Conservation (phyloP, 2,888 invertebrate species). For the Sinohyriopsis cumingii region DNA sequence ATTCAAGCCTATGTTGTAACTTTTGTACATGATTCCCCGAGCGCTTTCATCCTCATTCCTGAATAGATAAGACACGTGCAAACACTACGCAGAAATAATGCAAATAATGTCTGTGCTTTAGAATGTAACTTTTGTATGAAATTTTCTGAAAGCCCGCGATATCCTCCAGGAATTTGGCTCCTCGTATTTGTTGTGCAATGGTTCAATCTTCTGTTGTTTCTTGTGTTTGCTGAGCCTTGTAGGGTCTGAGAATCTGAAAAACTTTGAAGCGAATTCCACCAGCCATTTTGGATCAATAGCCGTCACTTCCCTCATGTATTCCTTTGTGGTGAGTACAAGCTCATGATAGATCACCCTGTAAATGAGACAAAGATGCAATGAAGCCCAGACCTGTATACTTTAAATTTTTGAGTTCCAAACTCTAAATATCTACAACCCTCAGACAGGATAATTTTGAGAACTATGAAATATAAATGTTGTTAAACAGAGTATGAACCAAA, state of each 20-base stretch:
- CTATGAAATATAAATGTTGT: too few relatives aligned
- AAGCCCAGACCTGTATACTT: too few relatives aligned
- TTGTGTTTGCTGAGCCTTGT: constrained; percentile 99
- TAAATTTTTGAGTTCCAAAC: too few relatives aligned
- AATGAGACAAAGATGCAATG: constrained; percentile 25
- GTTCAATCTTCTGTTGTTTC: constrained; percentile 98
- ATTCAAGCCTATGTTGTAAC: too few relatives aligned
- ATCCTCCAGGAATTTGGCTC: constrained; percentile 99
- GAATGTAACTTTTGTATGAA: constrained; percentile 72
- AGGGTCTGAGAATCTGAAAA: constrained; percentile 98
- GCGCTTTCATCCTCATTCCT: too few relatives aligned
- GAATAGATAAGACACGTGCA: too few relatives aligned
- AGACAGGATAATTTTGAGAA: too few relatives aligned
- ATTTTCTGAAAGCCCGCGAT: constrained; percentile 77
- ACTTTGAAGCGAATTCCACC: constrained; percentile 98
- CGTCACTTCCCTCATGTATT: constrained; percentile 97
- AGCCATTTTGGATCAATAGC: constrained; percentile 82
- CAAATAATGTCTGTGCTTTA: constrained; percentile 23
- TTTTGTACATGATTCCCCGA: too few relatives aligned
- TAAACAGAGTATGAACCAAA: too few relatives aligned
- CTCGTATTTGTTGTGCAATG: constrained; percentile 98
- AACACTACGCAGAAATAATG: too few relatives aligned
- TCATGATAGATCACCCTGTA: constrained; percentile 97
- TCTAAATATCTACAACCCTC: too few relatives aligned
- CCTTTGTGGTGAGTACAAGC: constrained; percentile 97